A percentile compares a stretch with the other conserved stretches of the same genome.
phyloP scores from a whole-genome alignment of 2,113 vertebrate genomes.

The Trematomus loennbergii region DNA sequence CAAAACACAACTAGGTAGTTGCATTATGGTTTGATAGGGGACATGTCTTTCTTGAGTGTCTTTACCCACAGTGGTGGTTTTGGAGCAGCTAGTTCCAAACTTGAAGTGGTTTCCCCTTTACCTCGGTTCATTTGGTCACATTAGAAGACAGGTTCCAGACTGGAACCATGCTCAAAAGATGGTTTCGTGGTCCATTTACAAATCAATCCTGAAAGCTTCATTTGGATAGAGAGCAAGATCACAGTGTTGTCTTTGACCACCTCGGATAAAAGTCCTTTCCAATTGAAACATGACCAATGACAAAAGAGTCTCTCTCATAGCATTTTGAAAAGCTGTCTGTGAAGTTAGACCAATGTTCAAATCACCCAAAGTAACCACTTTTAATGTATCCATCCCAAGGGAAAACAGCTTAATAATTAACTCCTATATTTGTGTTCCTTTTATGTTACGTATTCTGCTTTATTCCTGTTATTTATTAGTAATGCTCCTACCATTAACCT shows the following conservation, averaged over 20 bases:
- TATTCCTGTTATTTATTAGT: constrained; percentile 46
- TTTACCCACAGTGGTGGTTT: constrained; percentile 4
- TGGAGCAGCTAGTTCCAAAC: constrained; percentile 10
- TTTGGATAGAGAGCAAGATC: constrained; percentile 30
- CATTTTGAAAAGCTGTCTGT: no score
- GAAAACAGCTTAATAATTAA: background rate
- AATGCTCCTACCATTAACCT: constrained; percentile 50
- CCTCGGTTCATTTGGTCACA: constrained; percentile 38
- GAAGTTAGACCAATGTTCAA: no score
- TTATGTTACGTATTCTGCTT: constrained; percentile 17
- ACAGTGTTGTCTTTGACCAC: background rate
- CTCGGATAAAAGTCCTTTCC: background rate
- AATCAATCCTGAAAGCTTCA: constrained; percentile 39
- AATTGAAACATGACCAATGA: background rate
- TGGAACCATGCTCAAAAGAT: constrained; percentile 43
- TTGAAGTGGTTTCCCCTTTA: constrained; percentile 40
- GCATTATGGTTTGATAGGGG: background rate
- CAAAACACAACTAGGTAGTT: constrained; percentile 1
- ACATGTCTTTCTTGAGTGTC: constrained; percentile 3
- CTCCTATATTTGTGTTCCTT: background rate
- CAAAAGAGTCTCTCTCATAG: background rate
- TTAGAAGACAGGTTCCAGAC: constrained; percentile 49
- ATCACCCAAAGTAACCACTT: background rate
- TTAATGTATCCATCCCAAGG: background rate
- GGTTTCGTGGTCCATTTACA: constrained; percentile 54